These are phyloP conservation scores for Turnix velox DNA, from an alignment of 2,113 vertebrate species.

Conservation along the genomic window DNA sequence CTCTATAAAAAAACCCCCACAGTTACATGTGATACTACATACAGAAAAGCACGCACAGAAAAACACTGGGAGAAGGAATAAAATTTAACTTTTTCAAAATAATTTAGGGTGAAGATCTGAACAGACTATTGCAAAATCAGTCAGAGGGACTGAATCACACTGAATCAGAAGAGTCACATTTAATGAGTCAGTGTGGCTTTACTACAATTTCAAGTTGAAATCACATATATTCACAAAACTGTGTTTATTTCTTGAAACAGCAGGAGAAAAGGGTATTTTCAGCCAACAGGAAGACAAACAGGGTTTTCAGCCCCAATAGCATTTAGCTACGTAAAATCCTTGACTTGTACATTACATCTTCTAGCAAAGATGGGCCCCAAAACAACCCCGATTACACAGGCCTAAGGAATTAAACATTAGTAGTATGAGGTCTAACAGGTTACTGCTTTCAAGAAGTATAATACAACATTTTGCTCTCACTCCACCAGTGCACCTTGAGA, in stretches of 20 bases:
- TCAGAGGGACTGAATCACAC: neutral
- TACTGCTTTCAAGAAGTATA: neutral
- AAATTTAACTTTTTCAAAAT: neutral
- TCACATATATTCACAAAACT: neutral
- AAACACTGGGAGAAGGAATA: neutral
- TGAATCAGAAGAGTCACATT: neutral
- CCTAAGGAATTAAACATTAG: neutral
- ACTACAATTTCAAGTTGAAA: neutral
- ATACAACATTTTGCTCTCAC: neutral
- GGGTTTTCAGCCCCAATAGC: neutral
- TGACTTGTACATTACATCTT: neutral
- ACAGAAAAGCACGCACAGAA: neutral
- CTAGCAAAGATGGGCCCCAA: neutral
- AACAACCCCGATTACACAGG: neutral
- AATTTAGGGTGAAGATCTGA: neutral
- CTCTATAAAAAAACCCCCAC: neutral
- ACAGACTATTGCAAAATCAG: neutral
- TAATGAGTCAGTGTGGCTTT: neutral
- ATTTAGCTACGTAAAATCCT: neutral
- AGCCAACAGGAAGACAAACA: neutral
- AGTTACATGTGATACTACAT: neutral
- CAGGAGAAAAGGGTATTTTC: neutral
- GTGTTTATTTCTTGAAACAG: neutral
- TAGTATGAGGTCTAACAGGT: neutral
- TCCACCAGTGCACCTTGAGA: neutral